Evolutionary conservation across 2,888 invertebrate genomes (phyloP).

Genomic region (Acanthosepion pharaonis): DNA sequence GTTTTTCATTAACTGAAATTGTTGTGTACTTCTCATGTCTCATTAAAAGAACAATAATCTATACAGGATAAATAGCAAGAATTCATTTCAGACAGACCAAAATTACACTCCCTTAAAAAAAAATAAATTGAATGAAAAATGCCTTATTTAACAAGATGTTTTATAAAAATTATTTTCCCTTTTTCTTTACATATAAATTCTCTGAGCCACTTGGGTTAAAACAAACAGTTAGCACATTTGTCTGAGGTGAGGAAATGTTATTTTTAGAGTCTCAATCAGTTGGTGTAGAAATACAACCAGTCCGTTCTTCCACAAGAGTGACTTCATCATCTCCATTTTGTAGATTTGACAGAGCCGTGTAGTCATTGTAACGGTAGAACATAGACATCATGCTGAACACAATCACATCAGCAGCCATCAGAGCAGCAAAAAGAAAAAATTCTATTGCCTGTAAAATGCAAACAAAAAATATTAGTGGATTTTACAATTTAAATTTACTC

Average conservation of each 20-base stretch:
- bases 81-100: background rate
- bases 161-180: background rate
- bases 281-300: background rate
- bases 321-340: background rate
- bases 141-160: background rate
- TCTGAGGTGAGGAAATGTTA: background rate
- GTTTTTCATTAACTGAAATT: background rate
- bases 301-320: background rate
- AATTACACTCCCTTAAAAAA: background rate
- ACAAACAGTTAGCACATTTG: background rate
- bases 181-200: background rate
- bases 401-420: slow-evolving; percentile 89
- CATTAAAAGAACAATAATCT: background rate
- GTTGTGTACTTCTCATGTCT: background rate
- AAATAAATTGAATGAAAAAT: slow-evolving; percentile 23
- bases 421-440: slow-evolving; percentile 88
- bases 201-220: background rate
- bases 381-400: slow-evolving; percentile 87
- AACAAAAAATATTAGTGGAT: background rate
- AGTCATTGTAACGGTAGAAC: slow-evolving; percentile 79
- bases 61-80: background rate
- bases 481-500: too few relatives aligned
- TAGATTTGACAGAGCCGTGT: background rate
- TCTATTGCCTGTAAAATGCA: slow-evolving; percentile 83
- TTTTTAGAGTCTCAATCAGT: background rate